Conservation (phyloP, 2,113 vertebrate species). For the Orientallactaga bullata region DNA sequence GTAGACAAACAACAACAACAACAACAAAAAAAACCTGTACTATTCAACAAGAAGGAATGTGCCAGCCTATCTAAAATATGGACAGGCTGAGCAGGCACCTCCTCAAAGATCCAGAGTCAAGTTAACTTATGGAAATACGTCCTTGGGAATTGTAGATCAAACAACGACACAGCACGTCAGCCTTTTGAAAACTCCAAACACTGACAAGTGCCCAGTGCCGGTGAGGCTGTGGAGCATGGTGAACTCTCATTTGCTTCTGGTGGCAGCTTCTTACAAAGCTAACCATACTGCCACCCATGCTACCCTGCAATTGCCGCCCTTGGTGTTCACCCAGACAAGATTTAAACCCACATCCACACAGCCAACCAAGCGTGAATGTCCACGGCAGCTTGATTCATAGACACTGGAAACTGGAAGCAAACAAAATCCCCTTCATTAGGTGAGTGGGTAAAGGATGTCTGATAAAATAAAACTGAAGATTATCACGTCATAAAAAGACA, state of each 20-base stretch:
- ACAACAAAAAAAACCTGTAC: too few relatives aligned
- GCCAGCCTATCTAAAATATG: background rate
- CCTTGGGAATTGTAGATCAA: background rate
- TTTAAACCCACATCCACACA: background rate
- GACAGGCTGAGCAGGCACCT: background rate
- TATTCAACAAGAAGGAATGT: background rate
- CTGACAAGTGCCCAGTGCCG: background rate
- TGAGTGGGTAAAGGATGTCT: background rate
- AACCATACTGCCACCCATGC: rapidly evolving
- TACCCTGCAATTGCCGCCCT: background rate
- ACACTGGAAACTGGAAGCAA: background rate
- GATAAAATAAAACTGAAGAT: background rate
- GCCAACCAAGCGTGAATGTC: too few relatives aligned
- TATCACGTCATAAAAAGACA: background rate
- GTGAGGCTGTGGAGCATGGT: background rate
- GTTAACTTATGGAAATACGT: background rate
- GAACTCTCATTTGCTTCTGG: background rate
- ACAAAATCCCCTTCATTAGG: background rate
- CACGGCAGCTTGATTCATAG: background rate
- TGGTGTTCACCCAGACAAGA: background rate
- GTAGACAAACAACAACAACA: too few relatives aligned
- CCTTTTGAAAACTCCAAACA: background rate
- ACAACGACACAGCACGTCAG: background rate
- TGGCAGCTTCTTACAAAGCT: background rate
- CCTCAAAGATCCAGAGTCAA: background rate